These are phyloP conservation scores for Tenodera sinensis DNA, from an alignment of 2,888 invertebrate genomes.

Conservation along the genomic window DNA sequence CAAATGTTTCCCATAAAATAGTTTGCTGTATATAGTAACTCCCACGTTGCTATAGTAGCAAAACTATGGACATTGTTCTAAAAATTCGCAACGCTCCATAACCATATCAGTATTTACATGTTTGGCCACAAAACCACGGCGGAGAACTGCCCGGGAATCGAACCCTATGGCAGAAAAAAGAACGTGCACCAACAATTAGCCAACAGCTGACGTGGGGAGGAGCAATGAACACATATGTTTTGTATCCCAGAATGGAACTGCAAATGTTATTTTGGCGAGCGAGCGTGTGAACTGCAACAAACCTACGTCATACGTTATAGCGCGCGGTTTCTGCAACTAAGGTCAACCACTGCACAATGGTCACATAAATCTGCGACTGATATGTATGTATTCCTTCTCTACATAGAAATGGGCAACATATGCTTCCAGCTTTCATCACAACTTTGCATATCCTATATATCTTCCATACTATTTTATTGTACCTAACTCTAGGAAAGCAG, in stretches of 20 bases:
- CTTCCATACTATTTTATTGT: too few species aligned
- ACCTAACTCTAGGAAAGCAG: too few species aligned
- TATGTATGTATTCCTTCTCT: not conserved
- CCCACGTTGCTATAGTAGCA: not conserved
- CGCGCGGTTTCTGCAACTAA: not conserved
- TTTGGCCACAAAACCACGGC: not conserved
- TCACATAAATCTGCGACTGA: not conserved
- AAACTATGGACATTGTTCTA: not conserved
- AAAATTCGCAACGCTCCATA: not conserved
- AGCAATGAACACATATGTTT: not conserved
- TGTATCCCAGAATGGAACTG: not conserved
- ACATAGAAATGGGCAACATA: not conserved
- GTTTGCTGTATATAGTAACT: not conserved
- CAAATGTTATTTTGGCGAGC: not conserved
- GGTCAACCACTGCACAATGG: not conserved
- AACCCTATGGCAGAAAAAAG: not conserved
- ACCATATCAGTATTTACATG: not conserved
- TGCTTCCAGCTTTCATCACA: not conserved
- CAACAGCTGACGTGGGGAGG: not conserved
- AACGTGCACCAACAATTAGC: not conserved
- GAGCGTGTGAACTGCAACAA: not conserved
- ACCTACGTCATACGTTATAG: not conserved
- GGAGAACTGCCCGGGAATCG: not conserved
- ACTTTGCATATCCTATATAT: too few species aligned
- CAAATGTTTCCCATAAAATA: not conserved